A percentile compares a stretch with the other conserved stretches of the same genome.
phyloP scores from a whole-genome alignment of 92 coral and sea anemone genomes.

The Pocillopora grandis region DNA sequence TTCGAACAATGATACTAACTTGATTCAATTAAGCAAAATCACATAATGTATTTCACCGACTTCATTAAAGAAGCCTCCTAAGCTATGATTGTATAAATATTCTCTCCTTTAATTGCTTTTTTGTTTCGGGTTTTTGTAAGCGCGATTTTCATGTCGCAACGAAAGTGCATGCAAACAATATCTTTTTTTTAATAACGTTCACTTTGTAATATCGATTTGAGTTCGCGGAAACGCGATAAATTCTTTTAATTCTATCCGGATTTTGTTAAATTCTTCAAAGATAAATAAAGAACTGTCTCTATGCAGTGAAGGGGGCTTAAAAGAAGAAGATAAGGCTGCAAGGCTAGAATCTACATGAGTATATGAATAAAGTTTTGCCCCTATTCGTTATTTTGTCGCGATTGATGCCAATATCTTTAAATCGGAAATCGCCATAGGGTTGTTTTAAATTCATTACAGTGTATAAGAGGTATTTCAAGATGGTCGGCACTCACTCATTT shows the following conservation, averaged over 20 bases:
- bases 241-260: not conserved
- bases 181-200: slow-evolving; percentile 8
- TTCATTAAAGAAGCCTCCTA: slow-evolving; percentile 4
- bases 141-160: slow-evolving; percentile 44
- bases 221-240: slow-evolving; percentile 1
- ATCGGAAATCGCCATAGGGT: too few species aligned
- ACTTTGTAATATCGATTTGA: not conserved
- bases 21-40: slow-evolving; percentile 10
- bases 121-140: slow-evolving; percentile 26
- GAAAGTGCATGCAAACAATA: slow-evolving; percentile 9
- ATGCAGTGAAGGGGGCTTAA: too few species aligned
- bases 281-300: not conserved
- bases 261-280: not conserved
- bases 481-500: too few species aligned
- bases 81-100: slow-evolving; percentile 17
- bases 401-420: not conserved
- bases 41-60: slow-evolving; percentile 4
- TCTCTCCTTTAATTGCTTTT: not conserved
- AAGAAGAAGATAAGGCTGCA: not conserved
- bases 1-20: slow-evolving; percentile 1
- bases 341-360: not conserved
- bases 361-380: not conserved
- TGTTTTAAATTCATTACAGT: too few species aligned
- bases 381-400: not conserved
- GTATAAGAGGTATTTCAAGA: too few species aligned